Base-by-base conservation (phyloP, 53 echinoderm and acorn worm species). In the Echinarachnius parma region DNA sequence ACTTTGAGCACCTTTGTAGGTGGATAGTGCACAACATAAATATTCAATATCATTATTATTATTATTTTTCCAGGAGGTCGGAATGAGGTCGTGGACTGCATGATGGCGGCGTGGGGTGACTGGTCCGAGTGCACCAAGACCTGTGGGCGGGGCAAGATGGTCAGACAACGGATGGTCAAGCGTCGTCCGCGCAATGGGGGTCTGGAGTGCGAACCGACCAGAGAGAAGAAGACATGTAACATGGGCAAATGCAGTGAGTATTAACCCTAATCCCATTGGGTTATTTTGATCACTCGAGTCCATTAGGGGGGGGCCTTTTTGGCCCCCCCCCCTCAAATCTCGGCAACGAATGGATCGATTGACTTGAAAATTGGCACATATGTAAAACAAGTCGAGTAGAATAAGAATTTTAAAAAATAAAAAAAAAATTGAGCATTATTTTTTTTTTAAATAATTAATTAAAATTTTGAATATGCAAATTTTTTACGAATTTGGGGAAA, bases 71-170 rank as follows among this genome's bases (percentile, higher is more conserved):
- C 1, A 24, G 28, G 70, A 79, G 89, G 89, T 31, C 67, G 82
- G 3, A 59, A n/a, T n/a, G n/a, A 74, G 42, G 83, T 86, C 0
- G 75, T 87, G 15, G 90, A 95, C 75, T 95, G 95, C 53, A 95
- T 95, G 90, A 87, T 90, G 87, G 48, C 90, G 0, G 76, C 77
- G 14, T 90, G 87, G 87, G 66, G 76, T 11, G 76, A 82, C 21
- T 95, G 90, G 90, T 56, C 84, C 0, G 95, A 90, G 42, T 95
- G 95, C 60, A 75, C 87, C 5, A 87, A 83, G 64, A 26, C 87
- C 1, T 95, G 95, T 46, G 95, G 95, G 15, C 90, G 91, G 71
- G 95, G 95, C 2, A 91, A 67, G 27, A 87, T 86, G 90, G 34
- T 54, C 9, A 62, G 95, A 28, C 77, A 61, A 34, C 69, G 95